Conservation (phyloP, 2,888 invertebrate species). For the Anagyrus pseudococci region DNA sequence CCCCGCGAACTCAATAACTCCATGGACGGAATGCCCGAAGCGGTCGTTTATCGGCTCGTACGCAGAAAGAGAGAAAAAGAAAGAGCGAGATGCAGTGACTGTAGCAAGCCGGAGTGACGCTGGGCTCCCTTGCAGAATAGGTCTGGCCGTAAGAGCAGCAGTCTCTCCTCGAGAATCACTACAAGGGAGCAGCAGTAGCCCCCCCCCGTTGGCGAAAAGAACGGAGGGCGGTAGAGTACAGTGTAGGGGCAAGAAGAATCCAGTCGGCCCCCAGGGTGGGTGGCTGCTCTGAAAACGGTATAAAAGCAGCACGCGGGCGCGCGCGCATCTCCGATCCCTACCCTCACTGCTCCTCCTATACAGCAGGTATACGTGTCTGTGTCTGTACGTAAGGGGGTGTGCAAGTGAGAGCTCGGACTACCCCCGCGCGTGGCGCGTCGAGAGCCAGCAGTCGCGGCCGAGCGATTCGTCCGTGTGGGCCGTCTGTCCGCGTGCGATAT, state of each 20-base stretch:
- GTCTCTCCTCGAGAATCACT: too few species aligned
- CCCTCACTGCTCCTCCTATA: background rate
- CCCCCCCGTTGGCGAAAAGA: too few species aligned
- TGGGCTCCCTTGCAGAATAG: too few species aligned
- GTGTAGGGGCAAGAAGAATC: background rate
- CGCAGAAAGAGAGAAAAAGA: too few species aligned
- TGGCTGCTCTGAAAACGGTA: too few species aligned
- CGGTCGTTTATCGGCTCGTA: too few species aligned
- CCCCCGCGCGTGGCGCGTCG: background rate
- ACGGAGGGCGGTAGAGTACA: background rate
- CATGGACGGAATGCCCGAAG: too few species aligned
- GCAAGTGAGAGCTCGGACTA: background rate
- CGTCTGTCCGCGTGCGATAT: background rate
- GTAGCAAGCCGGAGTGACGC: too few species aligned
- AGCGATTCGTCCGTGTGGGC: background rate
- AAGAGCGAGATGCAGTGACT: too few species aligned
- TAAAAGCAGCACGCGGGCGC: too few species aligned
- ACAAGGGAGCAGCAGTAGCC: too few species aligned
- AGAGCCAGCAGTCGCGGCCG: constrained; percentile 2
- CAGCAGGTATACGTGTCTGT: background rate
- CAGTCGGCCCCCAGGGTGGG: background rate
- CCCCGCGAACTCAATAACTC: background rate
- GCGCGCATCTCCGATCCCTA: background rate
- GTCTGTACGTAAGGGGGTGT: background rate
- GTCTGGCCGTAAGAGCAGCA: too few species aligned